Conservation (phyloP, 1,140 invertebrate species). For the Pteromalus puparum region DNA sequence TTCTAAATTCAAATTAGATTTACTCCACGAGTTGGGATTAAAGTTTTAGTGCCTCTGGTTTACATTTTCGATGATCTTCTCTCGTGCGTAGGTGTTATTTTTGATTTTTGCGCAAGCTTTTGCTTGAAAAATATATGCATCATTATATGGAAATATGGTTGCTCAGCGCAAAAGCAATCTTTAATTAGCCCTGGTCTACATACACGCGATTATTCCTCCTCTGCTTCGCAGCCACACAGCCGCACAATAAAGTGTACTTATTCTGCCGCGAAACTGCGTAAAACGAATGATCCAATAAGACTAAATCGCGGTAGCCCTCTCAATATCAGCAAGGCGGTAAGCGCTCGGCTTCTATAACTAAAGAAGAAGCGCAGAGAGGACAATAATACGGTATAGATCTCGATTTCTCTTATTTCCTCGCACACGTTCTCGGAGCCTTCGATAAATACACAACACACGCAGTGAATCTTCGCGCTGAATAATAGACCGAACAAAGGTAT, state of each 20-base stretch:
- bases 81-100: background rate
- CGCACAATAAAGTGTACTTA: too few species aligned
- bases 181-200: conserved; percentile 37
- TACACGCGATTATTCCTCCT: background rate
- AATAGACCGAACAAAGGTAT: too few species aligned
- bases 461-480: background rate
- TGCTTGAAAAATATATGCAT: too few species aligned
- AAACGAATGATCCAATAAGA: background rate
- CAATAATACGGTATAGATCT: conserved; percentile 34
- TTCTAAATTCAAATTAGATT: background rate
- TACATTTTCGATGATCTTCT: background rate
- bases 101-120: background rate
- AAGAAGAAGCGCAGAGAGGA: conserved; percentile 13
- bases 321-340: conserved; percentile 31
- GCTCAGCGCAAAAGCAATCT: background rate
- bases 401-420: conserved; percentile 39
- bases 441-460: conserved; percentile 12
- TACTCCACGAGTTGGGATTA: background rate
- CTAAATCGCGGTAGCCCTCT: conserved; percentile 5
- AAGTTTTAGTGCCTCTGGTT: background rate
- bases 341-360: conserved; percentile 37
- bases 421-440: conserved; percentile 24
- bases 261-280: background rate
- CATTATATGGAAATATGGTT: too few species aligned
- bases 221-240: background rate